These are phyloP conservation scores for Apostichopus californicus DNA, from an alignment of 35 echinoderm and acorn worm genomes.

Conservation along the genomic window DNA sequence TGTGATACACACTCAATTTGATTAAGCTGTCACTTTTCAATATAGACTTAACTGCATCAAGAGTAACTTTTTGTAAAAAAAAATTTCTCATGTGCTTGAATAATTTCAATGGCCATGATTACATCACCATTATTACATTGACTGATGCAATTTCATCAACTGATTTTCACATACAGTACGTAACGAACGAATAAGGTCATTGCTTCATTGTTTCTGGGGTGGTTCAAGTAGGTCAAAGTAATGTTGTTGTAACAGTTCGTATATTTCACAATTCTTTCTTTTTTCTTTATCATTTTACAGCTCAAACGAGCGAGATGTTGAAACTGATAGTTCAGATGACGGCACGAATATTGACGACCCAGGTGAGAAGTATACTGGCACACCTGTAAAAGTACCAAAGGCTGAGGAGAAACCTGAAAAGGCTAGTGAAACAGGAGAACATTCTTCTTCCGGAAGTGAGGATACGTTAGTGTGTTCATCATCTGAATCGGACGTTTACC, in stretches of 20 bases:
- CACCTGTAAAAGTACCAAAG: neutral
- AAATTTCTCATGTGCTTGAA: too few relatives aligned
- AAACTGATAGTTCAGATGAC: neutral
- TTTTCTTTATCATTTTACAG: constrained; percentile 13
- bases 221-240: too few relatives aligned
- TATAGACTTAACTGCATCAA: too few relatives aligned
- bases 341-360: constrained; percentile 30
- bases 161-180: too few relatives aligned
- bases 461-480: neutral
- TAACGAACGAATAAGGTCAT: too few relatives aligned
- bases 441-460: constrained; percentile 7
- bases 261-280: neutral
- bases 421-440: neutral
- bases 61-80: too few relatives aligned
- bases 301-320: neutral
- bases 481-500: neutral
- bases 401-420: neutral
- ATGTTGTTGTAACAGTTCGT: neutral
- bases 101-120: too few relatives aligned
- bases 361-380: neutral
- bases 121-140: too few relatives aligned
- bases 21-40: too few relatives aligned
- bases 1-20: too few relatives aligned
- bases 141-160: too few relatives aligned
- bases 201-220: too few relatives aligned